Conservation (phyloP, 2,113 vertebrate species). For the Apteryx mantelli region DNA sequence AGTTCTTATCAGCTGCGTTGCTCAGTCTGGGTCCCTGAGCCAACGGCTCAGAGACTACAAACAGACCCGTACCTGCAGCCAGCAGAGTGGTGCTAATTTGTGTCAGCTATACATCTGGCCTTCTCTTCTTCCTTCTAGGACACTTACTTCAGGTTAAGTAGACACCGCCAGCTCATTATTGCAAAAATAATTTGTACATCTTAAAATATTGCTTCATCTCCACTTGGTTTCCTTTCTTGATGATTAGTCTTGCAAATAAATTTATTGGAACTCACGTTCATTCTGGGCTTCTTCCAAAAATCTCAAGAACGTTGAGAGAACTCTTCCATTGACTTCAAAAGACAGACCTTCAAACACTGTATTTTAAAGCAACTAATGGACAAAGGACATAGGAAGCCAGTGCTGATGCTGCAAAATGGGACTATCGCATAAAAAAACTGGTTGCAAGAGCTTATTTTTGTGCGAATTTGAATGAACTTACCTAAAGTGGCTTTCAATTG, state of each 20-base stretch:
- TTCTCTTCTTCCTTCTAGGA: background rate
- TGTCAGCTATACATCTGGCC: background rate
- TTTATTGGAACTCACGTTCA: background rate
- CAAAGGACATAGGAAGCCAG: background rate
- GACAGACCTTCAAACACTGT: background rate
- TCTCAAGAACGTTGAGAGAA: background rate
- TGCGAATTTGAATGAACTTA: background rate
- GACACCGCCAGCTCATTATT: background rate
- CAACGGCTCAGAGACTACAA: background rate
- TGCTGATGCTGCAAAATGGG: background rate
- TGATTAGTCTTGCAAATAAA: background rate
- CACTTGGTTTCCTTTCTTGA: background rate
- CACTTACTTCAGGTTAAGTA: background rate
- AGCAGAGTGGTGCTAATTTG: fast-evolving
- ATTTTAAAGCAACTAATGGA: background rate
- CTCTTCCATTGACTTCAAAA: background rate
- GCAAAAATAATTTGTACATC: background rate
- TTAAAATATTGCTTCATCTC: background rate
- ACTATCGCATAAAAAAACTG: background rate
- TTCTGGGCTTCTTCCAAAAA: background rate
- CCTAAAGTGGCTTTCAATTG: background rate
- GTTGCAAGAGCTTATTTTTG: background rate
- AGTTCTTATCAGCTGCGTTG: fast-evolving
- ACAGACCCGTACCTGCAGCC: fast-evolving
- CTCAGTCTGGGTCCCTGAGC: background rate